Evolutionary conservation across 2,888 invertebrate species (phyloP), one percentile per base, ranked within the genome.

Genomic region (Opisthograptis luteolata): DNA sequence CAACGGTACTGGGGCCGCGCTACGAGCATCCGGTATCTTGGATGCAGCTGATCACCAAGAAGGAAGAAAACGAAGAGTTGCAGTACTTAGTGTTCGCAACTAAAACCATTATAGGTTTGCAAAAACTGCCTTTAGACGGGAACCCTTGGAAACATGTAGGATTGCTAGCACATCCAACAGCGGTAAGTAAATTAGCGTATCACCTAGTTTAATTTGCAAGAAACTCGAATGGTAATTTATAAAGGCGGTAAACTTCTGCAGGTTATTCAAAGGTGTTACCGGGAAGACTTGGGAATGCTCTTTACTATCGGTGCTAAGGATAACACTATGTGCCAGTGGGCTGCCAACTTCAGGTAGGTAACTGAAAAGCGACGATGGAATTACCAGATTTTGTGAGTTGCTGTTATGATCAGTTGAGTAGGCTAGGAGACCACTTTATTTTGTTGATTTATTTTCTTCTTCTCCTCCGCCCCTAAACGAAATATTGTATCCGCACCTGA

Each of bases 81-180:
- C 76, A 79, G 13, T 94, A 94, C 68, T 72, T 95, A 65, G 76
- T 94, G 19, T 95, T 94, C 67, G 87, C 92, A 9, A 94, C 94
- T 0, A 87, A 92, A 31, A 93, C 92, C 62, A 91, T 93, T 60
- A 91, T 96, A 4, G 96, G 96, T 0, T 73, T 95, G 12, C 94
- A 94, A 71, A 91, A 93, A 54, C 69, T 94, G 68, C 95, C 95
- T 0, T 78, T 94, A 0, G 94, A 95, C 70, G 96, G 96, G 0
- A 96, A 95, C 76, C 96, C 95, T 3, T 95, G 93, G 84, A 93
- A 92, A 64, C 92, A 92, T 59, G 83, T 92, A 0, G 93, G 91
- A 0, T 72, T 94, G 51, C 82, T 94, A 14, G 95, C 92, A 2
- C 95, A 95, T 77, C 94, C 95, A 0, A 70, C 77, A 39, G 91